These are phyloP conservation scores for Drosophila sordidula DNA, from an alignment of 2,888 invertebrate species.

Conservation along the genomic window DNA sequence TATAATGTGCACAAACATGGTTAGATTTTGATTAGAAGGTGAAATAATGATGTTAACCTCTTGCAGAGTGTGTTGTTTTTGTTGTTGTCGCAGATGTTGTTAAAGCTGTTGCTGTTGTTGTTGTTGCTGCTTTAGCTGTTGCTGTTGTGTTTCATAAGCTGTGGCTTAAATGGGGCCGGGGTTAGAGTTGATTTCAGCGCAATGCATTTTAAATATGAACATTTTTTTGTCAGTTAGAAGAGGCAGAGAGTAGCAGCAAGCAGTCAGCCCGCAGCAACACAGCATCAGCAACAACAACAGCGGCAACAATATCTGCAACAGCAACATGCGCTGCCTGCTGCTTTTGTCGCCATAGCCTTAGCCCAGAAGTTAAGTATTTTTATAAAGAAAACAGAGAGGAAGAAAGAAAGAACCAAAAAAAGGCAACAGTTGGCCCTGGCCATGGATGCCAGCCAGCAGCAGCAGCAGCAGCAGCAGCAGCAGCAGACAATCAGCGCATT, in stretches of 20 bases:
- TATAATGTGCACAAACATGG: constrained; percentile 61
- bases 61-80: constrained; percentile 36
- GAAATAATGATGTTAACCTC: constrained; percentile 82
- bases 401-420: constrained; percentile 6
- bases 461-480: not conserved
- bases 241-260: constrained; percentile 15
- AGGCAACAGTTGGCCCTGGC: constrained; percentile 30
- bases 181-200: constrained; percentile 67
- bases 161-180: constrained; percentile 67
- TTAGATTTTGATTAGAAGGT: constrained; percentile 79
- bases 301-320: constrained; percentile 6
- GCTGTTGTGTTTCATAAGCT: constrained; percentile 39
- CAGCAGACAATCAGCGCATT: constrained; percentile 55
- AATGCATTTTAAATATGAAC: constrained; percentile 66
- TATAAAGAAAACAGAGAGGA: constrained; percentile 1
- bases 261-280: constrained; percentile 38
- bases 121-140: constrained; percentile 7
- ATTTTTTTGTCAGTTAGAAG: constrained; percentile 46
- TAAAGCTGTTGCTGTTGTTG: not conserved
- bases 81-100: constrained; percentile 24
- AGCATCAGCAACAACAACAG: not conserved
- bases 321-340: constrained; percentile 38
- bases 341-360: constrained; percentile 51
- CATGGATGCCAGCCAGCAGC: constrained; percentile 19
- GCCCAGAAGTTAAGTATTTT: constrained; percentile 42